phyloP scores from a whole-genome alignment of 2,797 vertebrate species.

The Phrynocephalus vlangalii region DNA sequence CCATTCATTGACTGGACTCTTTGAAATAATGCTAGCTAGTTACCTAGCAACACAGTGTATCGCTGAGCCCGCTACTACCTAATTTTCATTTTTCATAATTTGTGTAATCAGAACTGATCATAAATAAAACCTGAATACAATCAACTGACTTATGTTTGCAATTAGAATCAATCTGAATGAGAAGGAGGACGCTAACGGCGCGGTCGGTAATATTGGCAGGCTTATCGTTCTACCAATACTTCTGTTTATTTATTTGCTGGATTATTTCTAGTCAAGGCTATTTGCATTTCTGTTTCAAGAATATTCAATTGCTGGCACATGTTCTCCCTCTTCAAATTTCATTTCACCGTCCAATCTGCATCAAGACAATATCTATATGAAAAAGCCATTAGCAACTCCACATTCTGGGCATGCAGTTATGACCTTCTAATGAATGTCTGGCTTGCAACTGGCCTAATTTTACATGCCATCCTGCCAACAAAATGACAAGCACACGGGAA shows the following conservation, averaged over 20 bases:
- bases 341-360: conserved; percentile 18
- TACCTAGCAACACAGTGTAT: conserved; percentile 80
- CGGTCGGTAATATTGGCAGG: conserved; percentile 54
- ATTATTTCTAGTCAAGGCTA: conserved; percentile 28
- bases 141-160: conserved; percentile 76
- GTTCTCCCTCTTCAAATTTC: conserved; percentile 30
- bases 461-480: background rate
- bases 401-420: conserved; percentile 7
- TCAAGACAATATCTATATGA: conserved; percentile 22
- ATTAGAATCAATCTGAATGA: conserved; percentile 79
- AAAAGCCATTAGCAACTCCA: conserved; percentile 15
- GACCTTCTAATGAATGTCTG: conserved; percentile 29
- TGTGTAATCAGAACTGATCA: conserved; percentile 79
- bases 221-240: conserved; percentile 63
- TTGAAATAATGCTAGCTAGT: conserved; percentile 73
- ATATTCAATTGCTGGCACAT: background rate
- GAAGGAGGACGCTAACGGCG: conserved; percentile 65
- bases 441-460: conserved; percentile 3
- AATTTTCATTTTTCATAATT: conserved; percentile 81
- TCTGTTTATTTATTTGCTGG: conserved; percentile 55
- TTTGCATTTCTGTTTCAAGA: conserved; percentile 42
- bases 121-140: conserved; percentile 79
- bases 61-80: conserved; percentile 70
- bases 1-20: conserved; percentile 57
- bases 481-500: conserved; percentile 6